phyloP scores from a whole-genome alignment of 2,888 invertebrate species.

The Netelia virgata region DNA sequence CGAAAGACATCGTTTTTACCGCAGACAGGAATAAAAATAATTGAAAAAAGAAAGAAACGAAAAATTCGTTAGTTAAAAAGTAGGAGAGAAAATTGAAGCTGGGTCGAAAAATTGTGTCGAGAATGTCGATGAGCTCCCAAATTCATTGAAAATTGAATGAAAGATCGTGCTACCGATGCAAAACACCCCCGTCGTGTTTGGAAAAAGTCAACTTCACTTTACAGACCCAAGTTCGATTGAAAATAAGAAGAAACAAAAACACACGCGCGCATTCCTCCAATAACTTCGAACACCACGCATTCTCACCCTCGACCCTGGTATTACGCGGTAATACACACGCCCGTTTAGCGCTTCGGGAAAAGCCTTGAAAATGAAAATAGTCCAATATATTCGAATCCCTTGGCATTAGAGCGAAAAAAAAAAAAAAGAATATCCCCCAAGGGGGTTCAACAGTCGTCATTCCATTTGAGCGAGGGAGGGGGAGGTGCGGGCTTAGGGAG shows the following conservation, averaged over 20 bases:
- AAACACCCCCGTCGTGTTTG: too few relatives aligned
- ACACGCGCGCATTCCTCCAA: too few relatives aligned
- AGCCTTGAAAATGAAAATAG: conserved; percentile 27
- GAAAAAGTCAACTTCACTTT: too few relatives aligned
- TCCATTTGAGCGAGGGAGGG: not conserved
- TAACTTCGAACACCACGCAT: too few relatives aligned
- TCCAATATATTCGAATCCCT: conserved; percentile 26
- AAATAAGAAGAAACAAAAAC: not conserved
- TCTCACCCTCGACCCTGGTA: too few relatives aligned
- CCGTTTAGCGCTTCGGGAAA: not conserved
- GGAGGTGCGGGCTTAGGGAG: conserved; percentile 12
- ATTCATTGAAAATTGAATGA: too few relatives aligned
- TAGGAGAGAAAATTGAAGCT: not conserved
- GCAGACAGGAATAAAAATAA: too few relatives aligned
- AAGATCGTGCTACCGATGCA: too few relatives aligned
- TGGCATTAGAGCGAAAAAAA: not conserved
- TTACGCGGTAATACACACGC: not conserved
- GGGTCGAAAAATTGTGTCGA: not conserved
- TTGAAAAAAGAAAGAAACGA: not conserved
- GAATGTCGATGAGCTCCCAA: not conserved
- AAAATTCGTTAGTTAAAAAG: not conserved
- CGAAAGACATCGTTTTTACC: too few relatives aligned
- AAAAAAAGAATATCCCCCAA: not conserved
- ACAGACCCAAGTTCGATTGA: not conserved
- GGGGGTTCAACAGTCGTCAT: conserved; percentile 30